Percentiles rank a stretch among this genome's conserved stretches.
Conservation (phyloP, 2,888 invertebrate species). For the Andricus quercusramuli region DNA sequence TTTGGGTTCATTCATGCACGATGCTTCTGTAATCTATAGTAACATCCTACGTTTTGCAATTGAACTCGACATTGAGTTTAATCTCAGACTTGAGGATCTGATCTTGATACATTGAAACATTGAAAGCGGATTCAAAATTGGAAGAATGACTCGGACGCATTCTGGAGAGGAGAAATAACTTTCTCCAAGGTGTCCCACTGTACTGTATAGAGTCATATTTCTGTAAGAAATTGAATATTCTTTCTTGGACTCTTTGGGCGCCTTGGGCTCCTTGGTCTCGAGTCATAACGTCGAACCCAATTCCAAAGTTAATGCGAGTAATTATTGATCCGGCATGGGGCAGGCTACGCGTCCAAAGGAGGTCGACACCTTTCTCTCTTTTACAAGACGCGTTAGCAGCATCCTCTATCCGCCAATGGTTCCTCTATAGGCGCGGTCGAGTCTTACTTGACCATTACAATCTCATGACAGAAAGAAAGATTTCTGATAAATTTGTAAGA, state of each 20-base stretch:
- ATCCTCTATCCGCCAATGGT: conserved; percentile 43
- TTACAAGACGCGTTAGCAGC: conserved; percentile 56
- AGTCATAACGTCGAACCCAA: conserved; percentile 58
- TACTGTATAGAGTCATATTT: not conserved
- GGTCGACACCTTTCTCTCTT: conserved; percentile 73
- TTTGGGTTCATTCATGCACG: not conserved
- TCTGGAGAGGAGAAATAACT: not conserved
- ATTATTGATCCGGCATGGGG: conserved; percentile 56
- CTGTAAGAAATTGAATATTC: not conserved
- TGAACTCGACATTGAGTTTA: not conserved
- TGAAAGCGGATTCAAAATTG: not conserved
- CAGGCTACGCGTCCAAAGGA: conserved; percentile 66
- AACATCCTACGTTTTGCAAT: not conserved
- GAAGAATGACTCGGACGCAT: not conserved
- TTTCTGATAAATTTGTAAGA: not conserved
- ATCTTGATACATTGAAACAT: not conserved
- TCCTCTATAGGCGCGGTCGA: conserved; percentile 50
- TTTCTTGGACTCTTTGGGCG: conserved; percentile 48
- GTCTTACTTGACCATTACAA: not conserved
- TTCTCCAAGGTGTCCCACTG: not conserved
- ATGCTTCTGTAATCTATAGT: not conserved
- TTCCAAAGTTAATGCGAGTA: conserved; percentile 57
- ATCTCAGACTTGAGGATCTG: not conserved
- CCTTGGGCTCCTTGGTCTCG: conserved; percentile 46
- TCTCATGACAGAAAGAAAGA: not conserved